Evolutionary conservation across 2,888 invertebrate genomes (phyloP).

Genomic region (Limenitis camilla): DNA sequence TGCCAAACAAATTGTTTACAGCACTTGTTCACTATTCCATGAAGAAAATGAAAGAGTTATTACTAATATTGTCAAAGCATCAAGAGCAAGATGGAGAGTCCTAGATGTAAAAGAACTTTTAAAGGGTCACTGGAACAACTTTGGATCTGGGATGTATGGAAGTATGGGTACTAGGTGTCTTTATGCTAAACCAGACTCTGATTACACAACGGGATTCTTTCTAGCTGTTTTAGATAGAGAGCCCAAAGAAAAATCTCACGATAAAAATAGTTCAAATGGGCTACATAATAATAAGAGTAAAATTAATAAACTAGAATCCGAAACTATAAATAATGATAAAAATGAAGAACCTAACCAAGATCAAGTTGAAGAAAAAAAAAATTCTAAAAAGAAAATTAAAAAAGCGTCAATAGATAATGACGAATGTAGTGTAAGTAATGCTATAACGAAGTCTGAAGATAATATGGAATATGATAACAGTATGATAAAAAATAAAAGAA

Average conservation of each 20-base stretch:
- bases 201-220: conserved; percentile 95
- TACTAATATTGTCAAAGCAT: conserved; percentile 77
- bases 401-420: no score
- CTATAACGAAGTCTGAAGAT: no score
- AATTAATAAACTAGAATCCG: neutral
- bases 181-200: conserved; percentile 82
- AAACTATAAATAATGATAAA: neutral
- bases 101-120: conserved; percentile 76
- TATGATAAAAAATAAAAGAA: no score
- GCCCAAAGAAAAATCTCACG: conserved; percentile 46
- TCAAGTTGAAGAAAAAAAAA: no score
- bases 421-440: no score
- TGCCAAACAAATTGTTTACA: conserved; percentile 92
- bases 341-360: neutral
- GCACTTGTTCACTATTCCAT: conserved; percentile 93
- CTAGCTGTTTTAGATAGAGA: conserved; percentile 89
- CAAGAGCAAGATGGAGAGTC: conserved; percentile 75
- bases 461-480: no score
- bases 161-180: conserved; percentile 84
- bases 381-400: no score
- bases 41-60: conserved; percentile 96
- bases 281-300: neutral
- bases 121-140: conserved; percentile 79
- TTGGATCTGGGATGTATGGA: conserved; percentile 78
- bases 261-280: conserved; percentile 3